phyloP scores from a whole-genome alignment of 2,888 invertebrate species.

The Xestia c-nigrum region DNA sequence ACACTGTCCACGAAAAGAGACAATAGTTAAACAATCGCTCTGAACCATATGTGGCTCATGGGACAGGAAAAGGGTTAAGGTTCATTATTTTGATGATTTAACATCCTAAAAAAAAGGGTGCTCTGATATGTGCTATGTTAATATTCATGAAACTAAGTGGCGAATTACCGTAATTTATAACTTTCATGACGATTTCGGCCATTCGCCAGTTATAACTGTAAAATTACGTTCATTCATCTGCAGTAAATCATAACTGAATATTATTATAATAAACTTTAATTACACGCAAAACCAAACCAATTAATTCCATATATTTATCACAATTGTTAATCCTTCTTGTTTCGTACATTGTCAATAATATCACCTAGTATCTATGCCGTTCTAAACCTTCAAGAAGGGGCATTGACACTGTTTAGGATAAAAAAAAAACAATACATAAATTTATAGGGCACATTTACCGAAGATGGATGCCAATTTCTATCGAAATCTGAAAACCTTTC shows the following conservation, averaged over 20 bases:
- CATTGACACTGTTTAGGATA: slow-evolving; percentile 3
- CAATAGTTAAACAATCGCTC: no score
- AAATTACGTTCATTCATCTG: background rate
- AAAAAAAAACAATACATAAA: slow-evolving; percentile 1
- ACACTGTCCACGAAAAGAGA: no score
- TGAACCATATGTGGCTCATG: no score
- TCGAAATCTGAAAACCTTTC: background rate
- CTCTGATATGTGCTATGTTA: background rate
- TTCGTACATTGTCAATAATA: background rate
- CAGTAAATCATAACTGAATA: background rate
- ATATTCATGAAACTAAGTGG: background rate
- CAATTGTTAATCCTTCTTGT: background rate
- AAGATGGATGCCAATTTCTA: slow-evolving; percentile 1
- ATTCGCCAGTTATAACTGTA: background rate
- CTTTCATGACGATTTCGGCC: background rate
- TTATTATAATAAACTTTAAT: background rate
- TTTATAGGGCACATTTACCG: slow-evolving; percentile 13
- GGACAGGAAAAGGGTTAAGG: no score
- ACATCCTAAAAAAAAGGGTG: no score
- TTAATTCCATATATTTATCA: background rate
- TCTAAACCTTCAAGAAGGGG: background rate
- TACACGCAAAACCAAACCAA: background rate
- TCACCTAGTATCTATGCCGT: background rate
- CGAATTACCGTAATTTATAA: background rate
- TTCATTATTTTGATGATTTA: no score